These are phyloP conservation scores for Scaptomyza parva DNA, from an alignment of 2,888 invertebrate genomes.

Conservation along the genomic window DNA sequence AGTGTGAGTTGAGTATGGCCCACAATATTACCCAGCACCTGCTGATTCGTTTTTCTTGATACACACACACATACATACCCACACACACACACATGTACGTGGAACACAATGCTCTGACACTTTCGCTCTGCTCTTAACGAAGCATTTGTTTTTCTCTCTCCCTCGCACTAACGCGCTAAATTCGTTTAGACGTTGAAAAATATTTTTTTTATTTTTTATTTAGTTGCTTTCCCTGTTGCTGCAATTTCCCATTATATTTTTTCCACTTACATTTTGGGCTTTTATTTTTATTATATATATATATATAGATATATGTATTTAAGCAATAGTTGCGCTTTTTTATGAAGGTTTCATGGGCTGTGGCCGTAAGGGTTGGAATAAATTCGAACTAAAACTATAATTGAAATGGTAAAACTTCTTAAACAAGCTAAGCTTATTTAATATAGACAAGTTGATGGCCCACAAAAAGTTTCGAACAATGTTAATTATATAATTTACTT, in stretches of 20 bases:
- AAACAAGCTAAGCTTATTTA: not conserved
- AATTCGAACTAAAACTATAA: conserved; percentile 15
- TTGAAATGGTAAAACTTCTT: conserved; percentile 1
- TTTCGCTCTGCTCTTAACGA: conserved; percentile 48
- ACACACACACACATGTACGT: conserved; percentile 13
- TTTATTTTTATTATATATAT: conserved; percentile 33
- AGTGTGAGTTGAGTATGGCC: conserved; percentile 34
- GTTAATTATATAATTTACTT: not conserved
- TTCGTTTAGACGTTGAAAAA: not conserved
- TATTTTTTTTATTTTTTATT: conserved; percentile 24
- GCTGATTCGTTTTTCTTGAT: conserved; percentile 66
- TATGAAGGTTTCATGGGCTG: conserved; percentile 19
- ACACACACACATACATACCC: conserved; percentile 39
- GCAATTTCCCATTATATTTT: conserved; percentile 10
- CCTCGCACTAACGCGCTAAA: conserved; percentile 17
- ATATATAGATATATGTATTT: conserved; percentile 27
- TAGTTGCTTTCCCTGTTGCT: conserved; percentile 35
- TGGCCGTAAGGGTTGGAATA: not conserved
- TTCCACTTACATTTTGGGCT: conserved; percentile 11
- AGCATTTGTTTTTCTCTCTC: conserved; percentile 34
- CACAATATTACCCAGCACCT: conserved; percentile 76
- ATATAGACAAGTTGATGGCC: not conserved
- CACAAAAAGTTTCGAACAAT: too few species aligned
- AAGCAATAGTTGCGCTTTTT: conserved; percentile 45
- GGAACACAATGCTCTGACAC: conserved; percentile 38